Percentiles rank a stretch among this genome's conserved stretches.
phyloP scores from a whole-genome alignment of 2,797 vertebrate genomes.

The Gallinago stenura region DNA sequence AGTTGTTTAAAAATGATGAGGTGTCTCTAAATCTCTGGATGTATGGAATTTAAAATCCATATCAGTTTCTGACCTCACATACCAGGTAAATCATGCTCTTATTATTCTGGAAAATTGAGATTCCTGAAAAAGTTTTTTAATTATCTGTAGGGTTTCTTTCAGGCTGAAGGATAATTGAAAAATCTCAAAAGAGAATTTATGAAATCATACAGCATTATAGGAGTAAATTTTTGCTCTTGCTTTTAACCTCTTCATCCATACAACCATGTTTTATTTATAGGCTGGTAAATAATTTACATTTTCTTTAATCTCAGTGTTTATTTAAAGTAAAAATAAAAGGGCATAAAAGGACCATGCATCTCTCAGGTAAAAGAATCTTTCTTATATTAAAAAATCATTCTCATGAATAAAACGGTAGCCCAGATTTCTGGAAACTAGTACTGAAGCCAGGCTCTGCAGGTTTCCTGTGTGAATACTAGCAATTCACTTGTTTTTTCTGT shows the following conservation, averaged over 20 bases:
- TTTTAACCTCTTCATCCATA: neutral
- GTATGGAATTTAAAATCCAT: neutral
- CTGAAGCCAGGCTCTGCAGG: neutral
- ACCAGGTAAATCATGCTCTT: neutral
- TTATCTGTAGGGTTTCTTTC: neutral
- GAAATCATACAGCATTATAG: neutral
- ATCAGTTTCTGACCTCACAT: neutral
- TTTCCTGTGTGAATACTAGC: neutral
- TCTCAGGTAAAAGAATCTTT: neutral
- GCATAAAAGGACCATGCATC: neutral
- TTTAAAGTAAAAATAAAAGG: neutral
- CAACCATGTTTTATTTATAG: neutral
- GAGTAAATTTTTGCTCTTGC: neutral
- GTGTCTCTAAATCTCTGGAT: neutral
- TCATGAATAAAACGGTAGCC: neutral
- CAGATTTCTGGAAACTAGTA: neutral
- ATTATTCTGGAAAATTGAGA: conserved; percentile 15
- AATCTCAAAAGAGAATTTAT: conserved; percentile 7
- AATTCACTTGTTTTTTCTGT: neutral
- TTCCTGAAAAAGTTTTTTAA: conserved; percentile 6
- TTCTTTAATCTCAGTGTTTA: neutral
- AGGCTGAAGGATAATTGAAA: conserved; percentile 11
- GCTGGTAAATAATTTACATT: neutral
- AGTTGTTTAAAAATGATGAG: neutral
- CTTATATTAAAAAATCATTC: neutral